A percentile compares a stretch with the other conserved stretches of the same genome.
phyloP scores from a whole-genome alignment of 2,797 vertebrate species.

The Aviceda cuculoides region DNA sequence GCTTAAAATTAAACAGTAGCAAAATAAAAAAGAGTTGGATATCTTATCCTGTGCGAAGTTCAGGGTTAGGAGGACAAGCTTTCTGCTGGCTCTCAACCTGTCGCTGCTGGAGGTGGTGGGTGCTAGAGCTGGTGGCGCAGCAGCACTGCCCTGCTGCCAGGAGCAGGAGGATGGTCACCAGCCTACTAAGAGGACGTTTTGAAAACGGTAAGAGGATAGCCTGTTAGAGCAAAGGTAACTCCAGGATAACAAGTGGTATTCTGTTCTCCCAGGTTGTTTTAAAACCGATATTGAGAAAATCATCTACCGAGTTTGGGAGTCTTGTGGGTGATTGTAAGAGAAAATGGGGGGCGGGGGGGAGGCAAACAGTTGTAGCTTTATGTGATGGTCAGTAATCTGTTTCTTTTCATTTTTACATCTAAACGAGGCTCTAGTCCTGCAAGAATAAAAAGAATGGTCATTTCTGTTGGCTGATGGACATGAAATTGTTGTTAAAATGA shows the following conservation, averaged over 20 bases:
- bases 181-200: background rate
- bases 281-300: background rate
- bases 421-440: background rate
- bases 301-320: background rate
- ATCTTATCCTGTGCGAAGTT: background rate
- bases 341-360: background rate
- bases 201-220: background rate
- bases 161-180: background rate
- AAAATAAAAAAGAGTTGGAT: background rate
- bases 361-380: background rate
- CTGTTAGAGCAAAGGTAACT: background rate
- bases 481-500: background rate
- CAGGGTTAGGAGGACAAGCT: background rate
- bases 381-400: background rate
- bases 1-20: background rate
- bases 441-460: background rate
- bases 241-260: background rate
- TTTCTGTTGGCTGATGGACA: background rate
- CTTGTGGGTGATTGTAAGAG: background rate
- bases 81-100: background rate
- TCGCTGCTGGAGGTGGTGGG: background rate
- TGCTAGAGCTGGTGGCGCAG: background rate
- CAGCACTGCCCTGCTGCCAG: background rate
- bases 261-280: background rate
- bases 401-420: background rate